phyloP scores from a whole-genome alignment of 92 coral and sea anemone genomes.

The Phenganax subtilis region DNA sequence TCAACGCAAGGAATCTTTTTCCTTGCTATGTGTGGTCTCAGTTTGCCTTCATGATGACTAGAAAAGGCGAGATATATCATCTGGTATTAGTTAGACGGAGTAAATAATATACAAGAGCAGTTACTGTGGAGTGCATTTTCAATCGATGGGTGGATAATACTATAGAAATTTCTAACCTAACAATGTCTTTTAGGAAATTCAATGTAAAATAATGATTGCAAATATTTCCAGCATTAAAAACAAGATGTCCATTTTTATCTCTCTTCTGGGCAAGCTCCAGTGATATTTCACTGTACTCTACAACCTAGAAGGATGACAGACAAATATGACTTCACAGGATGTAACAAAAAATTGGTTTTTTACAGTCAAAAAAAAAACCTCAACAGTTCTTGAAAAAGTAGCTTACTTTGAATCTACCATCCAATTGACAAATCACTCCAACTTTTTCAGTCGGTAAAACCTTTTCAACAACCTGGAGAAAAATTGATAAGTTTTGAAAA shows the following conservation, averaged over 20 bases:
- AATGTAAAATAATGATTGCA: slow-evolving; percentile 81
- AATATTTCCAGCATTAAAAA: slow-evolving; percentile 85
- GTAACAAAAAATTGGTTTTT: neutral
- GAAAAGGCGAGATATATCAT: neutral
- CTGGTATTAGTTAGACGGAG: no score
- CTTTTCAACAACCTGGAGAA: slow-evolving; percentile 78
- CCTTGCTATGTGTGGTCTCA: slow-evolving; percentile 80
- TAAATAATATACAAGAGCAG: no score
- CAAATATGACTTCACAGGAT: neutral
- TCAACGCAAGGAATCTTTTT: slow-evolving; percentile 86
- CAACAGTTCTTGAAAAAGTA: no score
- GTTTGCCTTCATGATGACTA: slow-evolving; percentile 62
- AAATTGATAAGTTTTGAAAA: neutral
- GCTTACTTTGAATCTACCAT: slow-evolving; percentile 82
- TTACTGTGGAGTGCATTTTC: no score
- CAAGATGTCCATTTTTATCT: slow-evolving; percentile 70
- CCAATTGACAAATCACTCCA: slow-evolving; percentile 73
- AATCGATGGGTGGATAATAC: slow-evolving; percentile 13
- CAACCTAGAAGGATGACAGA: slow-evolving; percentile 57
- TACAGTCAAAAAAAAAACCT: no score
- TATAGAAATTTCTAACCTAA: slow-evolving; percentile 48
- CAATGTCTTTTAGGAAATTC: slow-evolving; percentile 66
- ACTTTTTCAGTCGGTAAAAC: slow-evolving; percentile 68
- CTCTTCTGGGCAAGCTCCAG: slow-evolving; percentile 62
- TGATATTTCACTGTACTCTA: slow-evolving; percentile 95